Evolutionary conservation across 2,113 vertebrate genomes (phyloP), one percentile per base, ranked within the genome.

Genomic region (Paratilapia polleni): DNA sequence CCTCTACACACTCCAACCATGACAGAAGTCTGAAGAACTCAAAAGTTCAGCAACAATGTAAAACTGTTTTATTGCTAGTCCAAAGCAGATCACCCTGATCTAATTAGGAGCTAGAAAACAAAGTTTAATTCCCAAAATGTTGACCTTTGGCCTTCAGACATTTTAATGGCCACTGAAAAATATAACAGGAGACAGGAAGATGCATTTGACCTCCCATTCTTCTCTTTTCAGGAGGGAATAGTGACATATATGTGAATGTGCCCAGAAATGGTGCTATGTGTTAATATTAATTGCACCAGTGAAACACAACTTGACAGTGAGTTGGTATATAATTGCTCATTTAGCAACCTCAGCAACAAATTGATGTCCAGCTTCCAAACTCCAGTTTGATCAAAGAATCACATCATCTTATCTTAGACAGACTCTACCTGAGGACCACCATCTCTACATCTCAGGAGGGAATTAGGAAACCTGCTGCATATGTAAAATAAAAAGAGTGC

Each of bases 401-500:
- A 0, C 26, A 34, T 3, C 68, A 0, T 8, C 47, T 54, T n/a
- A n/a, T 3, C n/a, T 73, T 54, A 73, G 68, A 73, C 68, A 54
- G 68, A 73, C 47, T 73, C 68, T 24, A 14, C 19, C 20, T 47
- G 47, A 14, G 47, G 26, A n/a, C 34, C 73, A 54, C 52, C 74
- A 1, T 41, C 57, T 22, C n/a, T 9, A 24, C 47, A 9, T 41
- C 78, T 75, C 41, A 15, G 77, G 26, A 49, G 59, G 43, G 68
- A 54, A 54, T 34, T 73, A 34, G n/a, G 47, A 73, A 73, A n/a
- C 47, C 26, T 73, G 68, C 47, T 62, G 49, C 20, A 58, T 56
- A 73, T 78, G 49, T 63, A 66, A 75, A 78, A 74, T 75, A 47
- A 90, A 78, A 36, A 14, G 47, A 34, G 19, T n/a, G 47, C 10